Percentiles rank a stretch among this genome's conserved stretches.
phyloP scores from a whole-genome alignment of 37 sponge, comb jelly and placozoan genomes.

The Halichondria panicea region DNA sequence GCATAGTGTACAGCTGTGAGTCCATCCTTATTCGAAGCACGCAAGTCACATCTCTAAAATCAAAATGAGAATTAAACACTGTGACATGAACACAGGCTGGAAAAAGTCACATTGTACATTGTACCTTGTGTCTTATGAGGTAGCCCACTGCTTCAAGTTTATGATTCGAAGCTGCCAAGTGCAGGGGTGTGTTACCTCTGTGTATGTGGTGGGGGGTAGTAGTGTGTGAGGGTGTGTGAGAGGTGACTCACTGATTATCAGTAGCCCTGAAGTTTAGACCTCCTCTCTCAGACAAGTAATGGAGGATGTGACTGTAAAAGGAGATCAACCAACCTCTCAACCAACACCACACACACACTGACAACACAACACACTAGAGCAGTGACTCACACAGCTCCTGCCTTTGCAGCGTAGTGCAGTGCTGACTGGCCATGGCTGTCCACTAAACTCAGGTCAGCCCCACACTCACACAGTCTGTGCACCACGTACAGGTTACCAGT shows the following conservation, averaged over 20 bases:
- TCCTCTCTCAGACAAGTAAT: slow-evolving; percentile 37
- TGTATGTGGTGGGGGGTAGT: background rate
- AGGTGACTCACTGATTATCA: slow-evolving; percentile 60
- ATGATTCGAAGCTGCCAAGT: slow-evolving; percentile 47
- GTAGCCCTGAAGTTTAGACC: slow-evolving; percentile 1
- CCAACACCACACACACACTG: background rate
- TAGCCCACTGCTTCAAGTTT: slow-evolving; percentile 27
- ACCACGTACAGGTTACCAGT: slow-evolving; percentile 49
- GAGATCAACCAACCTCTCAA: background rate
- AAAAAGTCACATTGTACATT: background rate
- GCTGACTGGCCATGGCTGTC: slow-evolving; percentile 33
- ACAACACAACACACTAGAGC: background rate
- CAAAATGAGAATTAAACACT: background rate
- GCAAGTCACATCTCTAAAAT: too few relatives aligned
- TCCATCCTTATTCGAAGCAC: slow-evolving; percentile 32
- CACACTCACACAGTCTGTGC: slow-evolving; percentile 46
- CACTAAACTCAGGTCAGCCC: slow-evolving; percentile 23
- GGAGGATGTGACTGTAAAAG: slow-evolving; percentile 46
- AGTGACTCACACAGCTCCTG: slow-evolving; percentile 56
- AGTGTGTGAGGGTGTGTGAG: background rate
- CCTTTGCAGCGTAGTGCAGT: slow-evolving; percentile 50
- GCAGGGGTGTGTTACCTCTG: slow-evolving; percentile 58
- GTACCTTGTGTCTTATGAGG: slow-evolving; percentile 32
- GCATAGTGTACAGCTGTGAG: slow-evolving; percentile 53
- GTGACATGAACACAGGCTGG: background rate